Evolutionary conservation across 2,888 invertebrate species (phyloP).

Genomic region (Seira ritae): DNA sequence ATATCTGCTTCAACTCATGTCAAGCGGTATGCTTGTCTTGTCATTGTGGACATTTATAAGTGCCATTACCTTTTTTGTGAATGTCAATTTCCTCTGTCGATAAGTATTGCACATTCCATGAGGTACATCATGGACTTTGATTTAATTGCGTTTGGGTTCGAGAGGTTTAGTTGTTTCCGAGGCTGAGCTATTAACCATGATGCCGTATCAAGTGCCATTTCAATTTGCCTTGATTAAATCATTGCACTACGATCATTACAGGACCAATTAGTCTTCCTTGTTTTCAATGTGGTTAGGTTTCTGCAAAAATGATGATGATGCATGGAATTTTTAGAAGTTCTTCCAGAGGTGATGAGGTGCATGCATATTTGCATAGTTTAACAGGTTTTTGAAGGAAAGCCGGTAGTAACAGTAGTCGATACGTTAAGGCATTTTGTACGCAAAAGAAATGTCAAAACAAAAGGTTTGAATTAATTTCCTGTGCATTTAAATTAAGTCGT

Average conservation of each 20-base stretch:
- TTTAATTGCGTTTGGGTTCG: too few relatives aligned
- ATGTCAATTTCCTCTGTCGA: too few relatives aligned
- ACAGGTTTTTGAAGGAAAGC: neutral
- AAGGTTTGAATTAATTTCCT: neutral
- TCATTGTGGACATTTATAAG: neutral
- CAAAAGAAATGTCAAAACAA: neutral
- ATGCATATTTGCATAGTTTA: neutral
- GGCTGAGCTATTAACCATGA: neutral
- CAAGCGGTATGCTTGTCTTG: neutral
- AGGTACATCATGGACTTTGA: neutral
- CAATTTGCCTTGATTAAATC: neutral
- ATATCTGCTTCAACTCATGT: neutral
- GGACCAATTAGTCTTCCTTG: neutral
- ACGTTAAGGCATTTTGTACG: too few relatives aligned
- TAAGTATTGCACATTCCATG: too few relatives aligned
- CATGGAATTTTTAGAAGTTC: neutral
- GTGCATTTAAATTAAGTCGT: slow-evolving; percentile 13
- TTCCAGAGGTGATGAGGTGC: neutral
- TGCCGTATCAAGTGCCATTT: neutral
- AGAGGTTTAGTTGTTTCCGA: too few relatives aligned
- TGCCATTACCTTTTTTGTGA: too few relatives aligned
- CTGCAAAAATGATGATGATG: too few relatives aligned
- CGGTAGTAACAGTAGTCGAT: neutral
- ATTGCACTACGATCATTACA: neutral
- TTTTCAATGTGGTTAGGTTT: too few relatives aligned